Conservation (phyloP, 2,888 invertebrate genomes). For the Tiphia femorata region DNA sequence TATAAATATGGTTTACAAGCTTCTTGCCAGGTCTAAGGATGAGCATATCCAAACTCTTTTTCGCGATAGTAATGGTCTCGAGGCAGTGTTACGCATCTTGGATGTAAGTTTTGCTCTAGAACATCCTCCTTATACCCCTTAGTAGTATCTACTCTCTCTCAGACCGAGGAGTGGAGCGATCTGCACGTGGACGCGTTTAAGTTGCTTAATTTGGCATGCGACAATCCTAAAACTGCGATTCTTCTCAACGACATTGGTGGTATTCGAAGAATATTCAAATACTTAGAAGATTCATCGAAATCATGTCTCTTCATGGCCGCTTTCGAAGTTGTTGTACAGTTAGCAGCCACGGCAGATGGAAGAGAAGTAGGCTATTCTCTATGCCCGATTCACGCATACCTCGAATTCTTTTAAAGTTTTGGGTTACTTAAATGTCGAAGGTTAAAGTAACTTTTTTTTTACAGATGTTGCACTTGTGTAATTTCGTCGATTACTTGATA, state of each 20-base stretch:
- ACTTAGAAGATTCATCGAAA: slow-evolving; percentile 36
- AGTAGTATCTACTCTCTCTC: slow-evolving; percentile 5
- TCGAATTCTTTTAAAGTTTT: neutral
- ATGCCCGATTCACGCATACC: neutral
- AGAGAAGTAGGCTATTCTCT: slow-evolving; percentile 44
- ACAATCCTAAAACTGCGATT: slow-evolving; percentile 48
- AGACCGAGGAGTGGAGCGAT: slow-evolving; percentile 52
- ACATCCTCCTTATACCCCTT: neutral
- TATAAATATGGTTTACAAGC: slow-evolving; percentile 69
- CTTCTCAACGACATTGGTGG: slow-evolving; percentile 41
- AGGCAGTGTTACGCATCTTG: slow-evolving; percentile 71
- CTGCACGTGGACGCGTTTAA: slow-evolving; percentile 45
- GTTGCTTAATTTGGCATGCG: slow-evolving; percentile 39
- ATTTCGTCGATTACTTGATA: slow-evolving; percentile 46
- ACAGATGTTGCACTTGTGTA: slow-evolving; percentile 47
- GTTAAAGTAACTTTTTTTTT: slow-evolving; percentile 14
- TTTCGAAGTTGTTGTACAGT: slow-evolving; percentile 43
- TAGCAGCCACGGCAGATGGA: slow-evolving; percentile 44
- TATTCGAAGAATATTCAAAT: slow-evolving; percentile 44
- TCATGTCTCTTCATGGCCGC: slow-evolving; percentile 31
- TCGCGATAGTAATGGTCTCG: slow-evolving; percentile 70
- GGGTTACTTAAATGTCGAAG: neutral
- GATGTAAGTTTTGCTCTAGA: slow-evolving; percentile 63
- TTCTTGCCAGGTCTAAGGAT: slow-evolving; percentile 70
- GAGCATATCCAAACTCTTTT: slow-evolving; percentile 71